Conservation (phyloP, 1,140 invertebrate genomes). For the Scaptomyza pallida region DNA sequence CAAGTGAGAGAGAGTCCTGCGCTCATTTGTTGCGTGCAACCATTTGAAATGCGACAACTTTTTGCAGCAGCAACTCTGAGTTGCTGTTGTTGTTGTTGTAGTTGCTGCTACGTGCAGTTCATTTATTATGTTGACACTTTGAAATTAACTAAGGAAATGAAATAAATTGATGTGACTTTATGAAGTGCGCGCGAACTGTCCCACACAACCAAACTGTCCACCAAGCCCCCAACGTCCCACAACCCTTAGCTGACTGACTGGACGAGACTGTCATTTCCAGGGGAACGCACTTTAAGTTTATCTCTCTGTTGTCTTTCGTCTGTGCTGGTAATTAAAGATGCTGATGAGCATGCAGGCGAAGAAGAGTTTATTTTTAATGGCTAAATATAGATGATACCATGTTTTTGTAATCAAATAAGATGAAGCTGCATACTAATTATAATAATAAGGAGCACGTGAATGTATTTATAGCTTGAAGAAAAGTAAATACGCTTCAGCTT, state of each 20-base stretch:
- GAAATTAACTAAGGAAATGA: conserved; percentile 82
- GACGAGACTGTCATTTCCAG: conserved; percentile 39
- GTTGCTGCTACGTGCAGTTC: conserved; percentile 72
- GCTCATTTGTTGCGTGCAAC: conserved; percentile 80
- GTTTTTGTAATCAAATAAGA: not conserved
- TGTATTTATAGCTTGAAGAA: not conserved
- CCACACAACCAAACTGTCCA: conserved; percentile 2
- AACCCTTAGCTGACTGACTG: not conserved
- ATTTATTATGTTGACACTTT: conserved; percentile 83
- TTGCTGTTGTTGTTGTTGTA: conserved; percentile 18
- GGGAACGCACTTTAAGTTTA: conserved; percentile 49
- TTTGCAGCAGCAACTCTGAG: conserved; percentile 62
- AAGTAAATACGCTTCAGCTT: no score
- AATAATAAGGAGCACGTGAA: not conserved
- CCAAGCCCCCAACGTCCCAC: no score
- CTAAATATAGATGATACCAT: conserved; percentile 1
- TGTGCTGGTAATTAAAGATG: conserved; percentile 59
- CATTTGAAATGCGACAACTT: conserved; percentile 82
- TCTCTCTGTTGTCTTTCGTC: conserved; percentile 1
- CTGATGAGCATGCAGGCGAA: conserved; percentile 29
- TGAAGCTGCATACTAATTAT: not conserved
- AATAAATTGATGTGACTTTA: conserved; percentile 82
- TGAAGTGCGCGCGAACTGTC: conserved; percentile 71
- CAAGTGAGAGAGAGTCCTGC: conserved; percentile 48
- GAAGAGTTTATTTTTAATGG: conserved; percentile 11